Evolutionary conservation across 2,797 vertebrate genomes (phyloP), one percentile per base, ranked within the genome.

Genomic region (Moxostoma hubbsi): DNA sequence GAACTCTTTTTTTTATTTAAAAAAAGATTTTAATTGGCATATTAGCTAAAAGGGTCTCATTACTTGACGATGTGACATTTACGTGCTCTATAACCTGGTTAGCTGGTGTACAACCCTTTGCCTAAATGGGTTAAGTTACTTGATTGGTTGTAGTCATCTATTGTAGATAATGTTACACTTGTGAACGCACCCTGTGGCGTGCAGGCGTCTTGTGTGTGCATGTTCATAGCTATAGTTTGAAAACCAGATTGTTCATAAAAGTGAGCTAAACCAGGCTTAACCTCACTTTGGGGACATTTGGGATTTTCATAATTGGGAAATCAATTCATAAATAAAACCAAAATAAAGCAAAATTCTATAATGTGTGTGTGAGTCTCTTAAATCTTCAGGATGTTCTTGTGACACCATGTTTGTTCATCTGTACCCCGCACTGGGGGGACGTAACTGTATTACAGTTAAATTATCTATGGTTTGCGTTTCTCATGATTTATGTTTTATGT

Each of bases 401-500:
- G 76, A 74, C 70, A 58, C 46, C 51, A 50, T 78, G 70, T 74
- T 64, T 74, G 71, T 64, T 79, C 66, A 79, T 63, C 10, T 46
- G 55, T 43, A 49, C 64, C 54, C 55, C 51, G 64, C 2, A 7
- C 69, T 53, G 46, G 7, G 16, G 62, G 59, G 51, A 73, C 46
- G 6, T 18, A 24, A 63, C 63, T 15, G 49, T 58, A 74, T 74
- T 82, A 63, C 49, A 67, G 53, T 57, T 72, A 69, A 65, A 75
- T 84, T 53, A 64, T 67, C 69, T 57, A 36, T 68, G 73, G 77
- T 75, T 80, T 81, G 73, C 51, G 63, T 79, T 66, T 75, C 72
- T 63, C 62, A 68, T 73, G 70, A 77, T 57, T 18, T 46, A 77
- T 70, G 55, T 57, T 54, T 65, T 50, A 47, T 74, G 77, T 80